Percentiles rank a stretch among this genome's conserved stretches.
These are phyloP conservation scores for Ceratosolen solmsi DNA, from an alignment of 1,140 invertebrate species.

Conservation along the genomic window DNA sequence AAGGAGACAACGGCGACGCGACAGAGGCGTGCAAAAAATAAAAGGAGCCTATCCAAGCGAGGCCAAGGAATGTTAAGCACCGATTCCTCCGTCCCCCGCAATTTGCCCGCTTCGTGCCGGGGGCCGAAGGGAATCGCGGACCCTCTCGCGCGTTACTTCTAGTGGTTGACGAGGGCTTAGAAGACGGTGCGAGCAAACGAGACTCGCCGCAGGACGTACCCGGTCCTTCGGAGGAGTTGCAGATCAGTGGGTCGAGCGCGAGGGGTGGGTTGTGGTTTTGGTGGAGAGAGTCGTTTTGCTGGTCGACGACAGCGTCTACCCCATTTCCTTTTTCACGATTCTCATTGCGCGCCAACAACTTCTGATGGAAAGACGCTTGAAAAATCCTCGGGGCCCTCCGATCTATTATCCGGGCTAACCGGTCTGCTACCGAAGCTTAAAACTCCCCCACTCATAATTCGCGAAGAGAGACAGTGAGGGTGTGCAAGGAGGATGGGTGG, in stretches of 20 bases:
- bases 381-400: neutral
- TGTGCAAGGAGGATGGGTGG: neutral
- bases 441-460: no score
- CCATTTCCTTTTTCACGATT: neutral
- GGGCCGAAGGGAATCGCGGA: neutral
- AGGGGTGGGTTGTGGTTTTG: no score
- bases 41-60: constrained; percentile 5
- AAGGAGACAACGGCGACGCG: neutral
- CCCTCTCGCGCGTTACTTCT: neutral
- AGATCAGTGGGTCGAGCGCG: constrained; percentile 36
- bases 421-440: neutral
- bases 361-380: neutral
- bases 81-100: constrained; percentile 15
- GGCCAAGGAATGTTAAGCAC: constrained; percentile 25
- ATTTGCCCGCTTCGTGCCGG: constrained; percentile 12
- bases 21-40: neutral
- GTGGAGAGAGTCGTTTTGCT: neutral
- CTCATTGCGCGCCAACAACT: neutral
- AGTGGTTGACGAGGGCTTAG: neutral
- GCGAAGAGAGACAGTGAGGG: neutral
- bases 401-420: neutral
- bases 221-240: constrained; percentile 30
- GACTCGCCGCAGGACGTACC: constrained; percentile 10
- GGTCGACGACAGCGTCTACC: neutral
- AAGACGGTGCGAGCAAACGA: neutral